Conservation (phyloP, 2,113 vertebrate genomes). For the Chelonoidis abingdonii region DNA sequence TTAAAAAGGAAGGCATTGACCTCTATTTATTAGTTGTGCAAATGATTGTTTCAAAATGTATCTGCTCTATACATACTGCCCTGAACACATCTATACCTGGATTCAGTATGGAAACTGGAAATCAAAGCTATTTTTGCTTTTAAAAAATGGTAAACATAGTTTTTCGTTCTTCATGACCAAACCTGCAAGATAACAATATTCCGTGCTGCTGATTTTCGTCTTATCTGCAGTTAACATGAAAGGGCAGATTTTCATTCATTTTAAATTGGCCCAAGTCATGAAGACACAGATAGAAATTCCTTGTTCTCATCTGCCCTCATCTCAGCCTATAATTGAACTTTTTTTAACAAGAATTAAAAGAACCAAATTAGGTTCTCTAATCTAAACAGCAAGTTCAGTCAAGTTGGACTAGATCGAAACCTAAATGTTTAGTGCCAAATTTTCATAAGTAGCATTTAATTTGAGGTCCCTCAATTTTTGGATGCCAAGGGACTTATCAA, state of each 20-base stretch:
- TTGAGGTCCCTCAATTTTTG: background rate
- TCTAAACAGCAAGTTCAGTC: background rate
- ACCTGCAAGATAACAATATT: constrained; percentile 22
- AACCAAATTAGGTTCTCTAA: background rate
- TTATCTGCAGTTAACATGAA: background rate
- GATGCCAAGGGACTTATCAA: background rate
- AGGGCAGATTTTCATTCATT: background rate
- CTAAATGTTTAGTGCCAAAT: background rate
- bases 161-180: constrained; percentile 19
- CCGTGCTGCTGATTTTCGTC: background rate
- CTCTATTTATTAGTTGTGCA: background rate
- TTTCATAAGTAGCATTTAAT: background rate
- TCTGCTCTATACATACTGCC: background rate
- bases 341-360: background rate
- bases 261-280: background rate
- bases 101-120: background rate
- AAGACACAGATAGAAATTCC: background rate
- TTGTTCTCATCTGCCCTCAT: background rate
- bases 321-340: background rate
- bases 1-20: no score
- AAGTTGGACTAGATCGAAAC: background rate
- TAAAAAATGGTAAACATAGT: constrained; percentile 23
- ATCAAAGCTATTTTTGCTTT: background rate
- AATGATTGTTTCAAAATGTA: background rate
- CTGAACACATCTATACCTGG: background rate